These are phyloP conservation scores for Brachyistius frenatus DNA, from an alignment of 2,113 vertebrate genomes.

Conservation along the genomic window DNA sequence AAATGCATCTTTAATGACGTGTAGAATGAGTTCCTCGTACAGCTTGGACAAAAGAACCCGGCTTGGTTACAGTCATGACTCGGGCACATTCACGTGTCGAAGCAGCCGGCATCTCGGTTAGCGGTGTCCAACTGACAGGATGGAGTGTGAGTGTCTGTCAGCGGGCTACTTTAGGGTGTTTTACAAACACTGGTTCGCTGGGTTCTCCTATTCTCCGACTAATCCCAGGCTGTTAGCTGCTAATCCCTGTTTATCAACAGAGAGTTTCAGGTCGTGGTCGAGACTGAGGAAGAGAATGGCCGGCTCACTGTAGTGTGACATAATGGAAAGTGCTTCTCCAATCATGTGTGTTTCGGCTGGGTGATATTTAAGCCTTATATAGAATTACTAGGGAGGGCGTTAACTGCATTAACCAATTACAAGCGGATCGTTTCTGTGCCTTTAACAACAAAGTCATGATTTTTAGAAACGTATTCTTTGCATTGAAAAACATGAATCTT, in stretches of 20 bases:
- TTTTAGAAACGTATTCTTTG: not conserved
- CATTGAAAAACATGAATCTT: not conserved
- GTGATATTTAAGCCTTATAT: constrained; percentile 42
- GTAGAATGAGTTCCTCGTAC: constrained; percentile 37
- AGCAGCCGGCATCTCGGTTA: constrained; percentile 38
- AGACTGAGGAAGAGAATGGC: constrained; percentile 28
- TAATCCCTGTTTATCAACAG: constrained; percentile 76
- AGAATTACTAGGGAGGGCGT: constrained; percentile 17
- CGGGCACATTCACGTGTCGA: constrained; percentile 1
- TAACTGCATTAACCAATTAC: not conserved
- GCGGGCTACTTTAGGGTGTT: constrained; percentile 60
- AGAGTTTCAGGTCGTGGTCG: constrained; percentile 32
- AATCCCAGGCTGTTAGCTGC: constrained; percentile 71
- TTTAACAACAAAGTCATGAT: not conserved
- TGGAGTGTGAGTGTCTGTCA: constrained; percentile 55
- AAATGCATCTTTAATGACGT: constrained; percentile 69
- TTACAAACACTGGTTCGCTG: constrained; percentile 48
- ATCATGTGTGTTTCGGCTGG: not conserved
- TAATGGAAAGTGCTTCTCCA: constrained; percentile 56
- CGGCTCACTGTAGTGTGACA: constrained; percentile 38
- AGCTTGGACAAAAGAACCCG: constrained; percentile 45
- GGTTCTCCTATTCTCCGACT: constrained; percentile 58
- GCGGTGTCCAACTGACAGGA: constrained; percentile 46
- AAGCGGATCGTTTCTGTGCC: not conserved
- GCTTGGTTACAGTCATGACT: constrained; percentile 56